phyloP scores from a whole-genome alignment of 1,140 invertebrate species.

The Drosophila miranda region DNA sequence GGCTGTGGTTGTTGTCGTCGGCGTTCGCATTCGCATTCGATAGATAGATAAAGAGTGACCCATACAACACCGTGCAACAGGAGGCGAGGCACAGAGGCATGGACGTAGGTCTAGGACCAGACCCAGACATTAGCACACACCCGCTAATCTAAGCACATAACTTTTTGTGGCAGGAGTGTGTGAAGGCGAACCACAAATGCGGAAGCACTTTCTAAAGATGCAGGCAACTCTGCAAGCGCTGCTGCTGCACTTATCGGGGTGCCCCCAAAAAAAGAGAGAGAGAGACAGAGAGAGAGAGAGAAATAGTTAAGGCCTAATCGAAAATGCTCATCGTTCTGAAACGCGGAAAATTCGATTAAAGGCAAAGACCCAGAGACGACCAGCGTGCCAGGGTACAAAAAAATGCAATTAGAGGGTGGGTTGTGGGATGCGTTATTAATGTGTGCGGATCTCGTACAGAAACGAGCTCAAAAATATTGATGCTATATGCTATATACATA shows the following conservation, averaged over 20 bases:
- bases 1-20: too few species aligned
- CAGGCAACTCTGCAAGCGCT: constrained; percentile 6
- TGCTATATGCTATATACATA: constrained; percentile 40
- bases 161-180: constrained; percentile 27
- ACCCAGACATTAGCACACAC: constrained; percentile 70
- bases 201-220: constrained; percentile 74
- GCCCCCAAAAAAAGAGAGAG: constrained; percentile 39
- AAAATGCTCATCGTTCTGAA: constrained; percentile 76
- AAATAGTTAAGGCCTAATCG: constrained; percentile 65
- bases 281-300: too few species aligned
- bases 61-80: constrained; percentile 6
- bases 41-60: constrained; percentile 53
- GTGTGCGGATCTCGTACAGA: constrained; percentile 26
- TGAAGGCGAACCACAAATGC: constrained; percentile 53
- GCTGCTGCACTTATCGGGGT: constrained; percentile 44
- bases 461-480: constrained; percentile 53
- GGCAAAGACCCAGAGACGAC: constrained; percentile 24
- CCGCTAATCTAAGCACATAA: constrained; percentile 77
- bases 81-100: not conserved
- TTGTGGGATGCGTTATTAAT: constrained; percentile 82
- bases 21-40: constrained; percentile 13
- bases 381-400: constrained; percentile 1
- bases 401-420: constrained; percentile 82
- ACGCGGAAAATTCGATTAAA: constrained; percentile 72
- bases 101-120: not conserved